A percentile compares a stretch with the other conserved stretches of the same genome.
phyloP scores from a whole-genome alignment of 2,888 invertebrate species.

The Odontocolon sp. region DNA sequence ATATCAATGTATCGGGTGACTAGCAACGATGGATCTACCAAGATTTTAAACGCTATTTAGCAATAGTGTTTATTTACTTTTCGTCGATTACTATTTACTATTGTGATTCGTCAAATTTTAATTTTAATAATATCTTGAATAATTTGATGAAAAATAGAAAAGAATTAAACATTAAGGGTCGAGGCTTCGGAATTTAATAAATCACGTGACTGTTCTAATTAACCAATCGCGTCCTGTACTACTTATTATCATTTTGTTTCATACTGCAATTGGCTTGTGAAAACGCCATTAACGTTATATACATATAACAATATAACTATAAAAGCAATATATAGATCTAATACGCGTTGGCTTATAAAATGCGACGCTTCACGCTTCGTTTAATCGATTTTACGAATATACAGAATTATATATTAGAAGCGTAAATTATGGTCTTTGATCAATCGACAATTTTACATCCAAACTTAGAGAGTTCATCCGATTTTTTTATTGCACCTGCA shows the following conservation, averaged over 20 bases:
- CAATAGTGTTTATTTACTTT: not conserved
- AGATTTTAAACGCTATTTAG: not conserved
- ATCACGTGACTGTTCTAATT: constrained; percentile 50
- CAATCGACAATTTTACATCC: not conserved
- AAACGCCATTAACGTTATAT: not conserved
- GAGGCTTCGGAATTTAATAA: constrained; percentile 45
- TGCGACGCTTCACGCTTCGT: not conserved
- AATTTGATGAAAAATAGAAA: not conserved
- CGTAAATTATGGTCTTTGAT: not conserved
- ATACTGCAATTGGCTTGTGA: constrained; percentile 11
- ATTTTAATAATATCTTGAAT: too few relatives aligned
- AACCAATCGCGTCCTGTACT: constrained; percentile 46
- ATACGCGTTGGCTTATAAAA: not conserved
- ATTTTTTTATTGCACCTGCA: not conserved
- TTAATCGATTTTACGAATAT: constrained; percentile 34
- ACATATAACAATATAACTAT: not conserved
- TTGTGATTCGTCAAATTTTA: too few relatives aligned
- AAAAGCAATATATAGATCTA: not conserved
- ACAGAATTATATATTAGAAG: constrained; percentile 18
- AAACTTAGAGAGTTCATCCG: not conserved
- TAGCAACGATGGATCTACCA: constrained; percentile 42
- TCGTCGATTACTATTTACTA: not conserved
- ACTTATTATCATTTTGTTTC: constrained; percentile 38
- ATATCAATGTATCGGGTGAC: constrained; percentile 58
- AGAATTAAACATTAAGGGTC: constrained; percentile 14